A percentile compares a stretch with the other conserved stretches of the same genome.
phyloP scores from a whole-genome alignment of 2,888 invertebrate species.

The Microdon myrmicae region DNA sequence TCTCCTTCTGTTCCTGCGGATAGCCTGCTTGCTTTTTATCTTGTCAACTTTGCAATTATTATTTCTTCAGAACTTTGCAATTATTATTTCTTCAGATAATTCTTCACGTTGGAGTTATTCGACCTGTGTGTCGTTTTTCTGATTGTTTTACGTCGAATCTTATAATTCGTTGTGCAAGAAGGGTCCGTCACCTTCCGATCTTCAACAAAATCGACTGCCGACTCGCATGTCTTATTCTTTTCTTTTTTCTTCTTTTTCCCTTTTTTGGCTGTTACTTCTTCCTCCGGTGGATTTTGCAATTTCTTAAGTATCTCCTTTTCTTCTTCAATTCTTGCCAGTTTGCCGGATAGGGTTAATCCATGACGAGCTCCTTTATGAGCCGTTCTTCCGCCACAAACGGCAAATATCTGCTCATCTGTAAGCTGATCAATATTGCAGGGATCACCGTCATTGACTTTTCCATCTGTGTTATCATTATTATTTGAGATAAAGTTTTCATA shows the following conservation, averaged over 20 bases:
- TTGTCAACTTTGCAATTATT: too few relatives aligned
- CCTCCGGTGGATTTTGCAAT: conserved; percentile 56
- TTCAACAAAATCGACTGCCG: not conserved
- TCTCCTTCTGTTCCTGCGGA: too few relatives aligned
- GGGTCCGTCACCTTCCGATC: conserved; percentile 6
- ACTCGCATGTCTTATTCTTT: not conserved
- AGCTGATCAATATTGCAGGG: too few relatives aligned
- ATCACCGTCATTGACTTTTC: conserved; percentile 55
- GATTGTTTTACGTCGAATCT: too few relatives aligned
- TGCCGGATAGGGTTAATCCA: conserved; percentile 81
- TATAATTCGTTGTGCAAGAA: conserved; percentile 26
- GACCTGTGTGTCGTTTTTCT: too few relatives aligned
- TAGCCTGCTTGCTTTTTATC: too few relatives aligned
- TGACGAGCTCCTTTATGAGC: conserved; percentile 88
- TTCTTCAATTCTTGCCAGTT: conserved; percentile 83
- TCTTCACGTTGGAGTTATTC: too few relatives aligned
- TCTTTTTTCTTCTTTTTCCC: conserved; percentile 35
- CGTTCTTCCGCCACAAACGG: conserved; percentile 82
- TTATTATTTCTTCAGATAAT: too few relatives aligned
- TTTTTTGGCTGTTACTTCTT: conserved; percentile 26
- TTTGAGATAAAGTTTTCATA: conserved; percentile 62
- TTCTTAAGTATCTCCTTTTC: conserved; percentile 74
- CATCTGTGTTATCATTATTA: conserved; percentile 55
- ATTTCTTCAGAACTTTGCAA: too few relatives aligned
- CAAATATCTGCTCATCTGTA: conserved; percentile 83